These are phyloP conservation scores for Chelon auratus DNA, from an alignment of 2,797 vertebrate species.

Conservation along the genomic window DNA sequence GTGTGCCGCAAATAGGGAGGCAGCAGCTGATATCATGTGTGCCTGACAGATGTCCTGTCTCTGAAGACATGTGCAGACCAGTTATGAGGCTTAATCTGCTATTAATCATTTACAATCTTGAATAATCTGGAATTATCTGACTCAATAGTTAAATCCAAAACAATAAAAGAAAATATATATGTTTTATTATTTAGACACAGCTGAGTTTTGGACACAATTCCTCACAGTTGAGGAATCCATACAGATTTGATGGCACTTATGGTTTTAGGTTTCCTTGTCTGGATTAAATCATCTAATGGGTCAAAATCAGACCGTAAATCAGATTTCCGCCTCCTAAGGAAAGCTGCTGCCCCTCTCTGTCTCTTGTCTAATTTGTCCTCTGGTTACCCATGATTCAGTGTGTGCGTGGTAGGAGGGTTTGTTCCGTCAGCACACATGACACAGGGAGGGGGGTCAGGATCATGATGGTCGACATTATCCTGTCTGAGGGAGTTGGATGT, in stretches of 20 bases:
- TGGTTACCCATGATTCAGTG: constrained; percentile 42
- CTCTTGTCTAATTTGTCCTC: constrained; percentile 19
- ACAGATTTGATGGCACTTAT: not conserved
- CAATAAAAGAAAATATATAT: no score
- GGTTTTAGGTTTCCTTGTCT: constrained; percentile 8
- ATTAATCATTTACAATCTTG: no score
- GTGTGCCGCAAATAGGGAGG: no score
- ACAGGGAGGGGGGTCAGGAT: constrained; percentile 1
- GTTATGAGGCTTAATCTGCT: no score
- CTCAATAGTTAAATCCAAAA: no score
- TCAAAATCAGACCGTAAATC: constrained; percentile 19
- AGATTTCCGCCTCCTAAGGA: constrained; percentile 8
- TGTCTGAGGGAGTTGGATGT: constrained; percentile 40
- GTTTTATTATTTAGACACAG: no score
- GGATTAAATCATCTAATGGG: not conserved
- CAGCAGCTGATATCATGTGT: no score
- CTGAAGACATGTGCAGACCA: no score
- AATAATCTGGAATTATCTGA: no score
- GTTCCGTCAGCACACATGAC: constrained; percentile 18
- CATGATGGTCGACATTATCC: constrained; percentile 35
- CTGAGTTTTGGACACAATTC: no score
- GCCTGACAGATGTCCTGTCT: no score
- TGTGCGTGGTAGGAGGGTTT: constrained; percentile 15
- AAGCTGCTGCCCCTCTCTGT: not conserved
- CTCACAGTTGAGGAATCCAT: not conserved